phyloP scores from a whole-genome alignment of 2,113 vertebrate genomes.

The Poecile atricapillus region DNA sequence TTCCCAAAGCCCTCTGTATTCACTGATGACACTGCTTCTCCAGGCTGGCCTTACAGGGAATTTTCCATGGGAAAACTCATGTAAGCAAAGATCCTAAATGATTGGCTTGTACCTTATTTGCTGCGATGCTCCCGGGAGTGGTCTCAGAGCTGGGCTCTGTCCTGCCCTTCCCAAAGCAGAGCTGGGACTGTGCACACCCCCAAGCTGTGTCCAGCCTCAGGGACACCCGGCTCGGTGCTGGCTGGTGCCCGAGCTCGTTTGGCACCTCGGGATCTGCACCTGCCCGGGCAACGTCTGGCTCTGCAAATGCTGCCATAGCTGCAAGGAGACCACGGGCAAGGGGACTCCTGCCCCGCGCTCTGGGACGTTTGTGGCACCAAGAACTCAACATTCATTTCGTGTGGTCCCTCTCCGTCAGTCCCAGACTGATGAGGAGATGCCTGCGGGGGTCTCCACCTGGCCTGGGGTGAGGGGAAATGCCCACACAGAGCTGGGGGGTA shows the following conservation, averaged over 20 bases:
- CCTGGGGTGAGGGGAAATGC: neutral
- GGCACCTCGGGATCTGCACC: rapidly evolving
- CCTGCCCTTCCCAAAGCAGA: rapidly evolving
- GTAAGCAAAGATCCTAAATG: neutral
- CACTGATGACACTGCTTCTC: neutral
- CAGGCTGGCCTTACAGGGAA: neutral
- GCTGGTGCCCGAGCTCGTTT: rapidly evolving
- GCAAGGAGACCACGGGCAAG: rapidly evolving
- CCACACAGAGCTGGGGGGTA: neutral
- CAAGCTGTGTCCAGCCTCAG: neutral
- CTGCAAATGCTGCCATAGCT: neutral
- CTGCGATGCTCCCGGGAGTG: neutral
- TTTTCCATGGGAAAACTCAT: neutral
- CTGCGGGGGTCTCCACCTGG: rapidly evolving
- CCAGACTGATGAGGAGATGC: neutral
- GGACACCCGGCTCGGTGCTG: rapidly evolving
- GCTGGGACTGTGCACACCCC: rapidly evolving
- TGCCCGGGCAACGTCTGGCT: neutral
- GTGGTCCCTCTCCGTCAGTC: rapidly evolving
- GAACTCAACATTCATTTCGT: neutral
- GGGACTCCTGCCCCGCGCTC: neutral
- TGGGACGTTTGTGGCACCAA: neutral
- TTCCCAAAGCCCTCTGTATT: neutral
- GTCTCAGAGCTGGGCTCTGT: neutral
- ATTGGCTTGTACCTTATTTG: neutral